phyloP scores from a whole-genome alignment of 1,140 invertebrate species.

The Bombyx mandarina region DNA sequence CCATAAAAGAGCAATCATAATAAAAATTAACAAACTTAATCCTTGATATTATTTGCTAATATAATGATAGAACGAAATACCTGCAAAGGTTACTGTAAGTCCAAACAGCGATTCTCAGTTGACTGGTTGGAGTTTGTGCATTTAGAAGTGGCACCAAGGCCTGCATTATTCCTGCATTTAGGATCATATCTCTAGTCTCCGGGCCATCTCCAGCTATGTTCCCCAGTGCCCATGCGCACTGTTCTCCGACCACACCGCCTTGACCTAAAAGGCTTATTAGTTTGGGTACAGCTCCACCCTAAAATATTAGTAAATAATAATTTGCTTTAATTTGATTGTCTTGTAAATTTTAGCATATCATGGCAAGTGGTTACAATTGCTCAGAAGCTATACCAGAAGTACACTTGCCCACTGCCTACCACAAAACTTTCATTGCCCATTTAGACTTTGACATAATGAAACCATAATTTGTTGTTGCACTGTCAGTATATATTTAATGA shows the following conservation, averaged over 20 bases:
- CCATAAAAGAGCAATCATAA: no score
- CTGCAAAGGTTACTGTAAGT: conserved; percentile 87
- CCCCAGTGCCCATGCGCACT: conserved; percentile 97
- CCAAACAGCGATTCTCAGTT: conserved; percentile 84
- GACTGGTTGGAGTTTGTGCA: conserved; percentile 50
- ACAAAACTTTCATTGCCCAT: no score
- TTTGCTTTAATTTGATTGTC: background rate
- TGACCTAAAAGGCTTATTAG: conserved; percentile 86
- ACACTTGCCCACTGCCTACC: no score
- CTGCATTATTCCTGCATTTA: conserved; percentile 75
- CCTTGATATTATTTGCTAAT: no score
- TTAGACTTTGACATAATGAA: no score
- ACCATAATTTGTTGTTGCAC: no score
- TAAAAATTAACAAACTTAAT: no score
- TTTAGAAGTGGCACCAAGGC: conserved; percentile 78
- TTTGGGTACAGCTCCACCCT: conserved; percentile 87
- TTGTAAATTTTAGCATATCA: no score
- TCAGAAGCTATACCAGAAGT: no score
- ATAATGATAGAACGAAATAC: conserved; percentile 14
- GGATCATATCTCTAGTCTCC: conserved; percentile 81
- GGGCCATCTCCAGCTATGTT: conserved; percentile 96
- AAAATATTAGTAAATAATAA: conserved; percentile 1
- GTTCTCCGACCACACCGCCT: conserved; percentile 88
- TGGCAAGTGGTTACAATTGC: no score
- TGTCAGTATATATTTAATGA: no score